phyloP scores from a whole-genome alignment of 2,797 vertebrate species.

The Alexandromys oeconomus region DNA sequence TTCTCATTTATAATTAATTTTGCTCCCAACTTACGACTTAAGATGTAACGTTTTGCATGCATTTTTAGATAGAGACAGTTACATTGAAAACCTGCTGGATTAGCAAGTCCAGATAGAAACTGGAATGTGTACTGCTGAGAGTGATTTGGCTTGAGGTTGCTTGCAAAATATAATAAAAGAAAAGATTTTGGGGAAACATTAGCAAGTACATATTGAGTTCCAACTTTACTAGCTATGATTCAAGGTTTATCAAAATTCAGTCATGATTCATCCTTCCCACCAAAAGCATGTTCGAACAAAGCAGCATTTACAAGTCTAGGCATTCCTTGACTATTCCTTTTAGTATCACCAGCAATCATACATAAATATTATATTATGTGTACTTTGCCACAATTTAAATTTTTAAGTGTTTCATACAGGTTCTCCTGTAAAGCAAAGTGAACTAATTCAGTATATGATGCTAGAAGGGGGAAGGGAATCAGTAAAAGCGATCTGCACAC shows the following conservation, averaged over 20 bases:
- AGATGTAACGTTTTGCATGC: not conserved
- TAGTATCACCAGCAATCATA: not conserved
- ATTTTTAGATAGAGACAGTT: constrained; percentile 12
- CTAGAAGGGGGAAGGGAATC: not conserved
- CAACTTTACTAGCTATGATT: not conserved
- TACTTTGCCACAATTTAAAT: not conserved
- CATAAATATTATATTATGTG: not conserved
- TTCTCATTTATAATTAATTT: constrained; percentile 74
- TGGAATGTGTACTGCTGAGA: not conserved
- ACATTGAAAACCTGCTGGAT: not conserved
- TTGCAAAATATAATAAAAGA: not conserved
- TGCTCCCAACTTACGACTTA: constrained; percentile 1
- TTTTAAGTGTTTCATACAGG: not conserved
- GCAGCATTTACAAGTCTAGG: not conserved
- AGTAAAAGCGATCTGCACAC: accelerated
- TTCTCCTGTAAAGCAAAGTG: too few relatives aligned
- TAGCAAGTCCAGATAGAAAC: constrained; percentile 3
- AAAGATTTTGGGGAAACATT: not conserved
- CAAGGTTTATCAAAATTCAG: not conserved
- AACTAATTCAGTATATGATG: not conserved
- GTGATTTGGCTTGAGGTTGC: not conserved
- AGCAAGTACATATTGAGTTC: not conserved
- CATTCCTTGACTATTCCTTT: not conserved
- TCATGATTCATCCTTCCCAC: not conserved
- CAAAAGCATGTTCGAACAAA: not conserved